A percentile compares a stretch with the other conserved stretches of the same genome.
These are phyloP conservation scores for Lepidocyrtinus sp. DNA, from an alignment of 2,888 invertebrate species.

Conservation along the genomic window DNA sequence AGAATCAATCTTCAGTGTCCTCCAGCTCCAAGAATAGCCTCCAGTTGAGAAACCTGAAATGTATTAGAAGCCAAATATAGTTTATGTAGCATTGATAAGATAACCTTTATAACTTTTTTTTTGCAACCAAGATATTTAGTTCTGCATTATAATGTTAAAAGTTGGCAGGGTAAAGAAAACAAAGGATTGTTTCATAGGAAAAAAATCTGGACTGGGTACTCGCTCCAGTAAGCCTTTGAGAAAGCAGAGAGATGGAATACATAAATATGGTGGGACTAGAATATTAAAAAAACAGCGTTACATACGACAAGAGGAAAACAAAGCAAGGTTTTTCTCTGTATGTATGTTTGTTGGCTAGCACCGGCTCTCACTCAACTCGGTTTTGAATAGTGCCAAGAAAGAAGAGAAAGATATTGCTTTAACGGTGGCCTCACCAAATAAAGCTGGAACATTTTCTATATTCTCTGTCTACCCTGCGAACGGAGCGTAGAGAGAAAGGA, in stretches of 20 bases:
- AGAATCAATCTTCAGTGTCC: not conserved
- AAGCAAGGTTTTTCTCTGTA: not conserved
- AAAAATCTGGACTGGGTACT: not conserved
- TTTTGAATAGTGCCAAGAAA: slow-evolving; percentile 35
- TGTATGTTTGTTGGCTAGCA: not conserved
- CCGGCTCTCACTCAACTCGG: slow-evolving; percentile 6
- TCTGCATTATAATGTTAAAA: not conserved
- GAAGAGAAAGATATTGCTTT: not conserved
- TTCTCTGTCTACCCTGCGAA: no score
- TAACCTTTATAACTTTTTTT: not conserved
- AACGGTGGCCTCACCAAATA: not conserved
- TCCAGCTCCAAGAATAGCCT: not conserved
- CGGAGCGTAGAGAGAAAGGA: slow-evolving; percentile 33
- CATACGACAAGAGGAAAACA: not conserved
- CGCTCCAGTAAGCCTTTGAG: no score
- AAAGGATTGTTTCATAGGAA: not conserved
- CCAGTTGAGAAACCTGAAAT: not conserved
- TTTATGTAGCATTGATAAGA: not conserved
- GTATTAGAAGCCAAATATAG: not conserved
- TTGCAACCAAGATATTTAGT: not conserved
- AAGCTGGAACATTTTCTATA: no score
- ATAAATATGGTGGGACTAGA: not conserved
- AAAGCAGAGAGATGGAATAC: not conserved
- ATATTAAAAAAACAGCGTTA: not conserved
- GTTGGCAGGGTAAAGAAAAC: not conserved